Evolutionary conservation across 2,113 vertebrate species (phyloP), one percentile per base, ranked within the genome.

Genomic region (Hemicordylus capensis): DNA sequence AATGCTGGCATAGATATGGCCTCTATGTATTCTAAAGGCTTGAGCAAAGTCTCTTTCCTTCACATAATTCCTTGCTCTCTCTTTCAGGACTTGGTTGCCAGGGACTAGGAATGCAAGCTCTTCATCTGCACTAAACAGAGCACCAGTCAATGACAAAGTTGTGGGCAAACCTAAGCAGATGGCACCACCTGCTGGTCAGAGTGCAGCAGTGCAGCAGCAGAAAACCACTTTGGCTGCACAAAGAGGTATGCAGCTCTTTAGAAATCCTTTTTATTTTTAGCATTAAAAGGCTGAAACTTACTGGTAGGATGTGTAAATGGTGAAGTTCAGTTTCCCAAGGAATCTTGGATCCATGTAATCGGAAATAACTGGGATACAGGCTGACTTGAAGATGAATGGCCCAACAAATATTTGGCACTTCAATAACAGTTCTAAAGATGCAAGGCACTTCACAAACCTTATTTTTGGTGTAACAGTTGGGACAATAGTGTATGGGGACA

Each of bases 71-170:
- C 78, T 22, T 72, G 56, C 56, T 63, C 17, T 84, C 64, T 72
- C 44, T 87, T 87, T 79, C 81, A 87, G 86, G 48, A 72, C 81
- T 42, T 44, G 58, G 67, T 78, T 78, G 69, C 86, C 81, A 28
- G 81, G 81, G 46, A 34, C 81, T 1, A 79, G 83, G 67, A 72
- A 73, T 54, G 12, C 86, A 1, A n/a, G 24, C 37, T n/a, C 83
- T 59, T 51, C 84, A n/a, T 72, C n/a, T 17, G 74, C 46, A 9
- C 26, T 77, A 5, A 42, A 42, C 67, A 83, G 67, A 44, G 4
- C 64, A 19, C 28, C 24, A 1, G 31, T 44, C 20, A 64, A 10
- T 22, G 67, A 78, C 56, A 83, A 42, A 83, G 48, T 20, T 42
- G 26, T 42, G 34, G n/a, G 75, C 46, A 79, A 73, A 79, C 44